Percentiles rank a stretch among this genome's conserved stretches.
These are phyloP conservation scores for Drosophila rufa DNA, from an alignment of 1,140 invertebrate genomes.

Conservation along the genomic window DNA sequence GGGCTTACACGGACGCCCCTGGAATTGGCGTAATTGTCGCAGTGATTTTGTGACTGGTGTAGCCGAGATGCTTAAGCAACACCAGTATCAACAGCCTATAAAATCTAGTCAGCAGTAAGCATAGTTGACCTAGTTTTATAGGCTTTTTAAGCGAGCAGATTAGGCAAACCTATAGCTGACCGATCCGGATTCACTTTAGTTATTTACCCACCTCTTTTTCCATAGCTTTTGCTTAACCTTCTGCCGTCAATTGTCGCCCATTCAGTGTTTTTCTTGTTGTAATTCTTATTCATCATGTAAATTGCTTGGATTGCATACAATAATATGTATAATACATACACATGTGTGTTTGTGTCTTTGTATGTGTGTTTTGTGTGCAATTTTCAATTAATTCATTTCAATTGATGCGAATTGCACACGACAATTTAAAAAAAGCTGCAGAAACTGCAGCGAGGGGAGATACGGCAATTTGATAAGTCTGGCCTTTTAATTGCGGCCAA, in stretches of 20 bases:
- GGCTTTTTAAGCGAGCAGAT: no score
- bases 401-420: conserved; percentile 73
- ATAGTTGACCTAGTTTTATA: no score
- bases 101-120: no score
- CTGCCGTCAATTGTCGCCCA: conserved; percentile 66
- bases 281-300: conserved; percentile 61
- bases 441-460: conserved; percentile 30
- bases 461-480: conserved; percentile 45
- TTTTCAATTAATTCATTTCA: conserved; percentile 75
- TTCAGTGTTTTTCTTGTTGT: conserved; percentile 52
- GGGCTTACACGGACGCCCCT: background rate
- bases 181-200: background rate
- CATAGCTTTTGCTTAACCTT: conserved; percentile 24
- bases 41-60: background rate
- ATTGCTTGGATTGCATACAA: conserved; percentile 58
- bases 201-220: background rate
- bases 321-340: conserved; percentile 8
- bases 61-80: no score
- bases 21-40: conserved; percentile 16
- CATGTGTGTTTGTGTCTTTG: conserved; percentile 11
- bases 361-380: conserved; percentile 56
- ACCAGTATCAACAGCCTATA: no score
- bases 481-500: conserved; percentile 72
- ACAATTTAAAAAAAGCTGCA: conserved; percentile 45
- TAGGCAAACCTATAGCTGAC: no score